These are phyloP conservation scores for Oreohelix idahoensis DNA, from an alignment of 1,140 invertebrate genomes.

Conservation along the genomic window DNA sequence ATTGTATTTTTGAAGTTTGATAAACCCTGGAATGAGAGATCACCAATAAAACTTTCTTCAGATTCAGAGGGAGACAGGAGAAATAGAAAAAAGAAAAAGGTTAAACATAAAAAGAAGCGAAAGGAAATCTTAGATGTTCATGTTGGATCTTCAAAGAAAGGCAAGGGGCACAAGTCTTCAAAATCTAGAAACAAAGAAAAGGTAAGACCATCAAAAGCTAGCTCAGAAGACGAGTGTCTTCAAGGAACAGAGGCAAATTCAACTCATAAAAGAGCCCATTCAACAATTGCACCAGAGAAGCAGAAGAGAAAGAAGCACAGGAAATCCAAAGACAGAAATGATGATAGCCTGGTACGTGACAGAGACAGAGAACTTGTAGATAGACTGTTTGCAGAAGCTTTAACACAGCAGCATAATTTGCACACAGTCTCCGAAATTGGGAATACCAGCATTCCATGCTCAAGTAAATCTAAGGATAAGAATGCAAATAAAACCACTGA, in stretches of 20 bases:
- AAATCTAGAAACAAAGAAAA: constrained; percentile 24
- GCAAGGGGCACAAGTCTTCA: not conserved
- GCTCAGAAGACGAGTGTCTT: constrained; percentile 22
- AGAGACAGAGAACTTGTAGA: constrained; percentile 29
- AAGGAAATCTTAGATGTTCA: constrained; percentile 1
- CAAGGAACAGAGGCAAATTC: not conserved
- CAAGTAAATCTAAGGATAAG: constrained; percentile 25
- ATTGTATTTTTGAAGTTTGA: constrained; percentile 74
- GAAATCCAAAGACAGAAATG: constrained; percentile 22
- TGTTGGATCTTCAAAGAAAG: not conserved
- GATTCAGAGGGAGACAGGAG: constrained; percentile 59
- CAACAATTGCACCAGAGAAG: not conserved
- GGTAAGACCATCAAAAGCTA: not conserved
- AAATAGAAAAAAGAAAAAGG: constrained; percentile 32
- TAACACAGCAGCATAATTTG: constrained; percentile 1
- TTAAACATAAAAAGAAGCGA: constrained; percentile 39
- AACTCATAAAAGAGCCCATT: not conserved
- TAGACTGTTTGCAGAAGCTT: not conserved
- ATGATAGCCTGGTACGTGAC: not conserved
- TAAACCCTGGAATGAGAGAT: constrained; percentile 75
- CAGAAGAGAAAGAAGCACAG: constrained; percentile 31
- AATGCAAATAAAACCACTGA: not conserved
- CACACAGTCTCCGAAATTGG: not conserved
- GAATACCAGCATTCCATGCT: not conserved
- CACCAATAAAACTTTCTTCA: constrained; percentile 74